Evolutionary conservation across 2,888 invertebrate genomes (phyloP).

Genomic region (Cerceris rybyensis): DNA sequence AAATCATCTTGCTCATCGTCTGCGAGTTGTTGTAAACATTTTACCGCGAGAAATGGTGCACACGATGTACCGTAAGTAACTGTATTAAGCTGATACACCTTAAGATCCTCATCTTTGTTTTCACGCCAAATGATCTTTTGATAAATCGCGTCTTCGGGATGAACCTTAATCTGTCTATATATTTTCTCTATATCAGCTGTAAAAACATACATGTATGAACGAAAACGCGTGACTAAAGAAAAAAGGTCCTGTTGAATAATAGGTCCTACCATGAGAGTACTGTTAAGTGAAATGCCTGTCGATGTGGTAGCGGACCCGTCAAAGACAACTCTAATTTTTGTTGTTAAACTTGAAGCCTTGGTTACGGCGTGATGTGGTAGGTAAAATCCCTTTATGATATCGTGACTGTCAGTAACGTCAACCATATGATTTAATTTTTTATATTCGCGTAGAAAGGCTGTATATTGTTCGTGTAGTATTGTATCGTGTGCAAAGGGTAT

Average conservation of each 20-base stretch:
- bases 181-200: conserved; percentile 25
- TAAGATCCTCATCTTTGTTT: background rate
- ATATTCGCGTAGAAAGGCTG: conserved; percentile 6
- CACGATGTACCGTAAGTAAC: background rate
- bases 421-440: conserved; percentile 10
- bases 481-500: background rate
- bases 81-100: too few relatives aligned
- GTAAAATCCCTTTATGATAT: conserved; percentile 5
- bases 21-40: conserved; percentile 12
- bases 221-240: conserved; percentile 3
- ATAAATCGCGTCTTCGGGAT: background rate
- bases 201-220: conserved; percentile 5
- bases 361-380: conserved; percentile 23
- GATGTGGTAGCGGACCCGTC: conserved; percentile 2
- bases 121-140: conserved; percentile 1
- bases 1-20: conserved; percentile 3
- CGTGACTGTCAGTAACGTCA: background rate
- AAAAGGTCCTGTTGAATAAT: conserved; percentile 5
- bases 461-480: background rate
- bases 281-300: conserved; percentile 14
- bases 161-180: conserved; percentile 11
- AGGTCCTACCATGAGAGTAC: conserved; percentile 11
- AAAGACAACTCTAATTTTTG: too few relatives aligned
- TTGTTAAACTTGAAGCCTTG: conserved; percentile 10
- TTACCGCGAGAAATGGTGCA: conserved; percentile 19